These are phyloP conservation scores for Marronus borbonicus DNA, from an alignment of 2,888 invertebrate genomes.

Conservation along the genomic window DNA sequence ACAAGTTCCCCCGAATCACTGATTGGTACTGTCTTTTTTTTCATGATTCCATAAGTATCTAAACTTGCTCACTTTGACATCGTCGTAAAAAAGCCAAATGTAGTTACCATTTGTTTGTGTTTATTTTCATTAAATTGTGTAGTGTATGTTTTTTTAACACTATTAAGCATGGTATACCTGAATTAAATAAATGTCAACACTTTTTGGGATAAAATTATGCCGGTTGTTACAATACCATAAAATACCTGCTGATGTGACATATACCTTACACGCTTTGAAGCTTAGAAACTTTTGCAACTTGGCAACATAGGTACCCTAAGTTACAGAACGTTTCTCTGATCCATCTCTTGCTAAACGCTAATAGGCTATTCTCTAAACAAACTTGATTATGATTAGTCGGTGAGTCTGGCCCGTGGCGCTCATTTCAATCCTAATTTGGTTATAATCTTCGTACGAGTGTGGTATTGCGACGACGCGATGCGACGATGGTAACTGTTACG, in stretches of 20 bases:
- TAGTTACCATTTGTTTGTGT: no score
- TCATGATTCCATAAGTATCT: no score
- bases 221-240: no score
- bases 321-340: conserved; percentile 61
- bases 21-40: no score
- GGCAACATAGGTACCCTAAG: conserved; percentile 56
- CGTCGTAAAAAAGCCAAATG: no score
- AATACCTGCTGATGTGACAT: not conserved
- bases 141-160: no score
- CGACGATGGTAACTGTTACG: conserved; percentile 55
- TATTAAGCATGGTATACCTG: no score
- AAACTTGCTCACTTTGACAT: no score
- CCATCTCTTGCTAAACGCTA: conserved; percentile 61
- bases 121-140: no score
- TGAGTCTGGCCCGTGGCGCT: conserved; percentile 64
- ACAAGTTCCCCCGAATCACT: no score
- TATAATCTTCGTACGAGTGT: conserved; percentile 48
- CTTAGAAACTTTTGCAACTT: conserved; percentile 52
- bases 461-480: conserved; percentile 57
- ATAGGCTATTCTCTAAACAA: conserved; percentile 68
- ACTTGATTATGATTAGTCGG: conserved; percentile 65
- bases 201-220: no score
- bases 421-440: conserved; percentile 68
- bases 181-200: no score
- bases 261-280: not conserved